These are phyloP conservation scores for Bothrops jararaca DNA, from an alignment of 2,113 vertebrate genomes.

Conservation along the genomic window DNA sequence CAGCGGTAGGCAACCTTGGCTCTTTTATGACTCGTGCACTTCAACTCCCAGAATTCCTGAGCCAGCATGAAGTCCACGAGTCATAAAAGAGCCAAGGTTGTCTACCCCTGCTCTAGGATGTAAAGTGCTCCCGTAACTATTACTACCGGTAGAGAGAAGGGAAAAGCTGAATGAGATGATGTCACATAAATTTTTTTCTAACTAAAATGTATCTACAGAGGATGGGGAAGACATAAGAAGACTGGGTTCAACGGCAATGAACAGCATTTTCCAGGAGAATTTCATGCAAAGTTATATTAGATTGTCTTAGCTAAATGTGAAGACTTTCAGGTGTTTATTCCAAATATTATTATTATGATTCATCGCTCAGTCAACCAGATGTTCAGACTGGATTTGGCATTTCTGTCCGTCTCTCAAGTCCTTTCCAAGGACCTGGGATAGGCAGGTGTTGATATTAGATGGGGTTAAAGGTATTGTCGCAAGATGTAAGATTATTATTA, in stretches of 20 bases:
- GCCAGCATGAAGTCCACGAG: too few relatives aligned
- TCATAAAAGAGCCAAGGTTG: too few relatives aligned
- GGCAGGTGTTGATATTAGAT: neutral
- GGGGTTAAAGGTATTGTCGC: neutral
- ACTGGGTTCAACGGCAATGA: neutral
- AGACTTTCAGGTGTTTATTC: neutral
- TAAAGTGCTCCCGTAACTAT: neutral
- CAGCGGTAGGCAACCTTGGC: too few relatives aligned
- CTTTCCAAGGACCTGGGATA: neutral
- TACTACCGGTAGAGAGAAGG: neutral
- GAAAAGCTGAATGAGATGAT: neutral
- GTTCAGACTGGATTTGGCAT: neutral
- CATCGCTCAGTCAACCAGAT: neutral
- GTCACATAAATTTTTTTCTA: too few relatives aligned
- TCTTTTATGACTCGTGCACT: too few relatives aligned
- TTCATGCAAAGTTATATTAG: neutral
- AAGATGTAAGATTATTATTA: neutral
- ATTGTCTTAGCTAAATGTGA: neutral
- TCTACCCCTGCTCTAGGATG: neutral
- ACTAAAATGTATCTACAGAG: too few relatives aligned
- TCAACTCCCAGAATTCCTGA: too few relatives aligned
- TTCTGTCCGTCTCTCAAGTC: neutral
- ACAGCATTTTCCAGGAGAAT: neutral
- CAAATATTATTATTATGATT: neutral
- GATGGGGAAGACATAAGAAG: too few relatives aligned